These are phyloP conservation scores for Mizuhopecten yessoensis DNA, from an alignment of 1,140 invertebrate species.

Conservation along the genomic window DNA sequence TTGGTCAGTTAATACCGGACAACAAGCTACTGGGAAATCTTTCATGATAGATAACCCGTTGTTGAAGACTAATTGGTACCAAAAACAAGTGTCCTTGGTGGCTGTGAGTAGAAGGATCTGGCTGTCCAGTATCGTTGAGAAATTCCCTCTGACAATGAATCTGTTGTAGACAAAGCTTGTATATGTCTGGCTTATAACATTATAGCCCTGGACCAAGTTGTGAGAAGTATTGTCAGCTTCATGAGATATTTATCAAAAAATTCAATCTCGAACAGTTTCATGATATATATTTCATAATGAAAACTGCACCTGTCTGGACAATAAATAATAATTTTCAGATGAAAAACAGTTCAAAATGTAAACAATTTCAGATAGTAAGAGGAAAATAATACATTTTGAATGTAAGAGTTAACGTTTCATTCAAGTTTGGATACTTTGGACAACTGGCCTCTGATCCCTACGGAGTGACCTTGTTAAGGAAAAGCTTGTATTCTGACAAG, in stretches of 20 bases:
- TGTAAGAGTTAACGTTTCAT: no score
- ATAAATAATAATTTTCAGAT: no score
- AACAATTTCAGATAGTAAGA: no score
- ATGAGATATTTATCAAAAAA: no score
- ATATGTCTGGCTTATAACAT: not conserved
- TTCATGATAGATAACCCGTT: not conserved
- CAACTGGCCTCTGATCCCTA: not conserved
- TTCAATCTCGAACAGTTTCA: no score
- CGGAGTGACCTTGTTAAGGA: constrained; percentile 9
- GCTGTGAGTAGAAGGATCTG: not conserved
- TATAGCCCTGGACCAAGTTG: not conserved
- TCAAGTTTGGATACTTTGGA: no score
- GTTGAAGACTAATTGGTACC: not conserved
- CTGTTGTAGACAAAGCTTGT: not conserved
- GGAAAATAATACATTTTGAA: no score
- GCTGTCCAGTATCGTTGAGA: not conserved
- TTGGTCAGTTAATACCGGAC: not conserved
- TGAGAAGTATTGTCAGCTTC: not conserved
- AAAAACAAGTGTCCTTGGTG: not conserved
- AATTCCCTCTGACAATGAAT: not conserved
- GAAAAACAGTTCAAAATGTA: no score
- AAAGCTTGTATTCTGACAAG: constrained; percentile 27
- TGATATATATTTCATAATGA: no score
- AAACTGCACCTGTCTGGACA: no score
- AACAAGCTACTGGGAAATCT: not conserved